Conservation (phyloP, 92 coral and sea anemone species). For the Hydrozoanthus gracilis region DNA sequence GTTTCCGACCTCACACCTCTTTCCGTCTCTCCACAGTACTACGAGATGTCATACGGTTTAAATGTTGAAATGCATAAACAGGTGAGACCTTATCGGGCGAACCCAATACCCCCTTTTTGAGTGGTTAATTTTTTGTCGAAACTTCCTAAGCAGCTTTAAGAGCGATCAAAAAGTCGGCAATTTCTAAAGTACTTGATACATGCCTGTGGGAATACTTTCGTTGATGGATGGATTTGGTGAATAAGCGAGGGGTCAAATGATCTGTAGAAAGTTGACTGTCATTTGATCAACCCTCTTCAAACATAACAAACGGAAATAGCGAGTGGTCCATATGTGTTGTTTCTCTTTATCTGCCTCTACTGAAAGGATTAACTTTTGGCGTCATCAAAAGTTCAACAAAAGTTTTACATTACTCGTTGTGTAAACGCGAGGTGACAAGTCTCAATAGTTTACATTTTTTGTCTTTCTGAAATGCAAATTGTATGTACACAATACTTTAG, state of each 20-base stretch:
- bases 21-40: conserved; percentile 79
- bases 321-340: conserved; percentile 59
- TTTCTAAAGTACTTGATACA: conserved; percentile 59
- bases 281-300: conserved; percentile 54
- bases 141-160: conserved; percentile 71
- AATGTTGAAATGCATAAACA: conserved; percentile 99
- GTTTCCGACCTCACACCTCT: conserved; percentile 66
- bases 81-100: conserved; percentile 74
- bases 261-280: conserved; percentile 66
- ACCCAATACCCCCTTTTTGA: conserved; percentile 39
- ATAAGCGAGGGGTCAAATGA: conserved; percentile 71
- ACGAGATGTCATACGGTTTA: conserved; percentile 99
- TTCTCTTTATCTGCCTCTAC: conserved; percentile 68
- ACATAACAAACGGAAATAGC: conserved; percentile 76
- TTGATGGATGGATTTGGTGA: conserved; percentile 65
- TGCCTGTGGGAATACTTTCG: conserved; percentile 71
- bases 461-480: conserved; percentile 93
- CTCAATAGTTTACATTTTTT: conserved; percentile 93
- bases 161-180: conserved; percentile 73
- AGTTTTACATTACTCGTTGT: conserved; percentile 83
- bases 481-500: conserved; percentile 75
- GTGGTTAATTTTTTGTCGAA: conserved; percentile 58
- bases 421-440: conserved; percentile 86
- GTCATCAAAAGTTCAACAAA: conserved; percentile 82
- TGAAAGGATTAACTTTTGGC: conserved; percentile 89